A percentile compares a stretch with the other conserved stretches of the same genome.
These are phyloP conservation scores for Anastrepha ludens DNA, from an alignment of 1,140 invertebrate species.

Conservation along the genomic window DNA sequence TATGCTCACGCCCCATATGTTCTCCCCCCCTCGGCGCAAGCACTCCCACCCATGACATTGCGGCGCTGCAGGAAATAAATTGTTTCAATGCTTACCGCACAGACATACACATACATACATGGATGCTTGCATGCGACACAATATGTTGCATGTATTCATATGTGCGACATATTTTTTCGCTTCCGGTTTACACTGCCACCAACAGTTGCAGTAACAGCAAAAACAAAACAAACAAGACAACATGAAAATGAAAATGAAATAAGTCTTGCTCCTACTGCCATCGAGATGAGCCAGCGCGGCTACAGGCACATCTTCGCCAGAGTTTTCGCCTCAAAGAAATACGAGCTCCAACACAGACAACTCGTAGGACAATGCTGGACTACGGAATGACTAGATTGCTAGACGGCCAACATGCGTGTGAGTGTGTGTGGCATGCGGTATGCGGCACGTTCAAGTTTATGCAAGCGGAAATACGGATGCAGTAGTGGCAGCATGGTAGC, in stretches of 20 bases:
- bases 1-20: constrained; percentile 40
- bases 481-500: not conserved
- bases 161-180: constrained; percentile 45
- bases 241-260: not conserved
- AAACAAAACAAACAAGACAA: not conserved
- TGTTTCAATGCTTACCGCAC: constrained; percentile 3
- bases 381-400: not conserved
- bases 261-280: not conserved
- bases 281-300: constrained; percentile 1
- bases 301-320: constrained; percentile 19
- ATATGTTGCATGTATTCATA: constrained; percentile 21
- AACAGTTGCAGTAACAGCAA: not conserved
- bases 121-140: constrained; percentile 3
- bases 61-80: constrained; percentile 51
- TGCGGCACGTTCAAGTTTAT: constrained; percentile 54
- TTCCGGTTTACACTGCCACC: constrained; percentile 50
- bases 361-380: constrained; percentile 32
- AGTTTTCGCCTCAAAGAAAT: constrained; percentile 48
- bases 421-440: constrained; percentile 19
- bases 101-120: not conserved
- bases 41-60: constrained; percentile 37
- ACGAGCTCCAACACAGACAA: constrained; percentile 24
- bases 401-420: not conserved
- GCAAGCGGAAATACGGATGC: constrained; percentile 49
- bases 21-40: not conserved